Evolutionary conservation across 2,888 invertebrate genomes (phyloP).

Genomic region (Phlogophora meticulosa): DNA sequence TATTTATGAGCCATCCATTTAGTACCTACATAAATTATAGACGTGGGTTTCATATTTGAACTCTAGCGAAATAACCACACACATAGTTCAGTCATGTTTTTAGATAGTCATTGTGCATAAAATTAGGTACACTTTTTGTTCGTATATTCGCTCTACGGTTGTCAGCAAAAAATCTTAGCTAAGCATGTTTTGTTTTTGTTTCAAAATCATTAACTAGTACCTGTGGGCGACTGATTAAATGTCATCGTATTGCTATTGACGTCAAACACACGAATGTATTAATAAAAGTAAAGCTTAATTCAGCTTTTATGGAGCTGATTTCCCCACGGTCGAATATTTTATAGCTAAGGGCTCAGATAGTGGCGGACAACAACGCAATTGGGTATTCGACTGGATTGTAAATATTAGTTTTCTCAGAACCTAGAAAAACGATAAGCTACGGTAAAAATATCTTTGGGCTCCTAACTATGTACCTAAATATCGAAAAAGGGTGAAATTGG

Average conservation of each 20-base stretch:
- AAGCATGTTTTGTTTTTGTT: slow-evolving; percentile 27
- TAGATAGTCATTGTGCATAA: slow-evolving; percentile 9
- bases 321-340: background rate
- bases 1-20: slow-evolving; percentile 1
- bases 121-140: slow-evolving; percentile 31
- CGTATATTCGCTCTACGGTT: slow-evolving; percentile 1
- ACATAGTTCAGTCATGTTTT: slow-evolving; percentile 3
- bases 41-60: background rate
- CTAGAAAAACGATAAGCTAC: too few species aligned
- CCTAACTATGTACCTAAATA: too few species aligned
- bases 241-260: background rate
- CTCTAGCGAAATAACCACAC: background rate
- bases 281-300: background rate
- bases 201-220: background rate
- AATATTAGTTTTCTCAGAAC: too few species aligned
- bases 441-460: too few species aligned
- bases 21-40: background rate
- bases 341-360: background rate
- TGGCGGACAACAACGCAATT: background rate
- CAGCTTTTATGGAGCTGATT: background rate
- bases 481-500: too few species aligned
- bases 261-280: slow-evolving; percentile 1
- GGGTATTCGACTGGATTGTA: too few species aligned
- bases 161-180: slow-evolving; percentile 23
- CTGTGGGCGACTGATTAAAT: slow-evolving; percentile 1